These are phyloP conservation scores for Heterohyrax brucei DNA, from an alignment of 2,797 vertebrate species.

Conservation along the genomic window DNA sequence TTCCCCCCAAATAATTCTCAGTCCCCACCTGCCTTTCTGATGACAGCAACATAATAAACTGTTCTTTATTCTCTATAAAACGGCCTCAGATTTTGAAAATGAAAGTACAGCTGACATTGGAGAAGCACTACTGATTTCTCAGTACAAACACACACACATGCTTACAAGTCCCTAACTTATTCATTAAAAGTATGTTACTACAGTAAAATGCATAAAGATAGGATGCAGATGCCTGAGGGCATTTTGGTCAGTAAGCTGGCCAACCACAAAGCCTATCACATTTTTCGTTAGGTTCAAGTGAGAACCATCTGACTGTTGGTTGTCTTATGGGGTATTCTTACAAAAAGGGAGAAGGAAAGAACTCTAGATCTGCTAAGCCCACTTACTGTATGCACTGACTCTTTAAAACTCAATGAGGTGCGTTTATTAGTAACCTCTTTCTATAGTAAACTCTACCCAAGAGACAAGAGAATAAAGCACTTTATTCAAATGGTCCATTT, in stretches of 20 bases:
- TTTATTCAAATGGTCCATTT: not conserved
- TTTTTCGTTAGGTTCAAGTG: not conserved
- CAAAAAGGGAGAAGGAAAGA: not conserved
- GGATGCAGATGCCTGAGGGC: not conserved
- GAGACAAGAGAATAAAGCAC: not conserved
- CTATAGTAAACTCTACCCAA: not conserved
- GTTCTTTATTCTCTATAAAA: not conserved
- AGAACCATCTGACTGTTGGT: not conserved
- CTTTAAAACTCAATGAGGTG: not conserved
- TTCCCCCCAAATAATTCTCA: slow-evolving; percentile 1
- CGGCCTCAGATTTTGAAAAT: slow-evolving; percentile 41
- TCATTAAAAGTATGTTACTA: slow-evolving; percentile 38
- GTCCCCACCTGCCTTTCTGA: not conserved
- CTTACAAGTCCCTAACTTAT: not conserved
- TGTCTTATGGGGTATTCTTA: not conserved
- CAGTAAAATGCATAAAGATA: not conserved
- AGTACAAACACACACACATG: not conserved
- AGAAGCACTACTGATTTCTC: slow-evolving; percentile 49
- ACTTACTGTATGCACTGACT: not conserved
- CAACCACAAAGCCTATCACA: not conserved
- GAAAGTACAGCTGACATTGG: not conserved
- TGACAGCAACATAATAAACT: slow-evolving; percentile 14
- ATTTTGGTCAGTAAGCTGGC: not conserved
- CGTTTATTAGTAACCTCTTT: not conserved
- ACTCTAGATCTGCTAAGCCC: not conserved